A percentile compares a stretch with the other conserved stretches of the same genome.
Conservation (phyloP, 2,888 invertebrate genomes). For the Morpho deidamia region DNA sequence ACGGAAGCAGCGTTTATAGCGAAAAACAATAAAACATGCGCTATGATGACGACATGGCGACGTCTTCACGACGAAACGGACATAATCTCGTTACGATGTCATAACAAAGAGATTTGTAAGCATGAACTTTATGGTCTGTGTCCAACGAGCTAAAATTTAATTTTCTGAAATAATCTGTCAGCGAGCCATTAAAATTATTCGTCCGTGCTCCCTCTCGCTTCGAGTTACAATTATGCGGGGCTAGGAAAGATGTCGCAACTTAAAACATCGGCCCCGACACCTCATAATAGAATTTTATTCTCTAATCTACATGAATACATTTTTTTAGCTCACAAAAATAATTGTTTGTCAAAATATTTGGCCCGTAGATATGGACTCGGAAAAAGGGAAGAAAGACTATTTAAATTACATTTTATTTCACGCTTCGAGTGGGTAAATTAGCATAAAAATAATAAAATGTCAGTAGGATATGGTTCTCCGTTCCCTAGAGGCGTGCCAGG, state of each 20-base stretch:
- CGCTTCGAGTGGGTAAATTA: slow-evolving; percentile 48
- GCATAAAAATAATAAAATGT: slow-evolving; percentile 70
- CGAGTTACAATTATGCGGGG: slow-evolving; percentile 46
- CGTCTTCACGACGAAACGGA: slow-evolving; percentile 69
- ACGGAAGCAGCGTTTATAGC: slow-evolving; percentile 53
- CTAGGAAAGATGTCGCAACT: slow-evolving; percentile 26
- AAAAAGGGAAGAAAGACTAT: slow-evolving; percentile 14
- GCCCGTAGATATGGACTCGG: slow-evolving; percentile 16
- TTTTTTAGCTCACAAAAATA: slow-evolving; percentile 9
- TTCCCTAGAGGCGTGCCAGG: slow-evolving; percentile 43
- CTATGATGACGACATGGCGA: slow-evolving; percentile 62
- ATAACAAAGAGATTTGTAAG: slow-evolving; percentile 79
- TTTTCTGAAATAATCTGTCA: slow-evolving; percentile 77
- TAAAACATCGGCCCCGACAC: slow-evolving; percentile 21
- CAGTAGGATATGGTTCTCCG: slow-evolving; percentile 48
- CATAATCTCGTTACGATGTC: slow-evolving; percentile 78
- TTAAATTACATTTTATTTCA: slow-evolving; percentile 39
- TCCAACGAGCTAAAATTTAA: slow-evolving; percentile 77
- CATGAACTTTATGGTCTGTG: slow-evolving; percentile 76
- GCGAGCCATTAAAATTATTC: slow-evolving; percentile 72
- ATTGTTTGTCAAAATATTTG: slow-evolving; percentile 16
- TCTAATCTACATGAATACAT: slow-evolving; percentile 11
- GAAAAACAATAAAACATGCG: slow-evolving; percentile 70
- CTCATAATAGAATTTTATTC: slow-evolving; percentile 22
- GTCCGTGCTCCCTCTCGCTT: slow-evolving; percentile 45